Evolutionary conservation across 2,113 vertebrate genomes (phyloP).

Genomic region (Campylomormyrus numenius): DNA sequence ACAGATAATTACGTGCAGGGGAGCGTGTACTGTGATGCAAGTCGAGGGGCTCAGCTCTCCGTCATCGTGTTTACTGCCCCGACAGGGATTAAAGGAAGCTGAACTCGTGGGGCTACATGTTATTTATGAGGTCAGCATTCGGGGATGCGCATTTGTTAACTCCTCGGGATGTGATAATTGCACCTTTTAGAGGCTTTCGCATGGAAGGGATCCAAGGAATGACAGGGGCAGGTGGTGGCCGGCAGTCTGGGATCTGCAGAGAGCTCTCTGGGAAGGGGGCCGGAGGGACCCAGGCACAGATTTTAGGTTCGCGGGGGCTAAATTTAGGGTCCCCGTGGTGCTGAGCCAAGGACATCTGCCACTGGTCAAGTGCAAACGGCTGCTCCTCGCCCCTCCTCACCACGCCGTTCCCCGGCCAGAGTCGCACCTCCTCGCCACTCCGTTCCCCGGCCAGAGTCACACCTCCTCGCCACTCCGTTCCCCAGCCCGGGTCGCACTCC

Average conservation of each 20-base stretch:
- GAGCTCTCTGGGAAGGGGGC: neutral
- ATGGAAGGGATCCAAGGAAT: constrained; percentile 12
- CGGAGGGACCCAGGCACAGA: neutral
- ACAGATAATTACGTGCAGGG: constrained; percentile 34
- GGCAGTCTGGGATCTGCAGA: constrained; percentile 8
- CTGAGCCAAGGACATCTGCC: constrained; percentile 47
- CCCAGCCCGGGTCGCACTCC: neutral
- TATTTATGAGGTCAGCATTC: constrained; percentile 28
- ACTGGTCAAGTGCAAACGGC: constrained; percentile 13
- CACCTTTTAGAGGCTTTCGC: constrained; percentile 15
- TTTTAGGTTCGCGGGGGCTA: neutral
- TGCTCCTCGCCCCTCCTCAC: neutral
- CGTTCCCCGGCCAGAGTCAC: neutral
- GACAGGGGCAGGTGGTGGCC: constrained; percentile 14
- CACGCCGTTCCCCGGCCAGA: neutral
- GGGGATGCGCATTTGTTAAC: constrained; percentile 6
- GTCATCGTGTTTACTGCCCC: neutral
- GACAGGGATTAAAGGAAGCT: constrained; percentile 29
- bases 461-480: no score
- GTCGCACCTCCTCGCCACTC: neutral
- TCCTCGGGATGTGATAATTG: constrained; percentile 26
- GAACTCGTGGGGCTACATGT: neutral
- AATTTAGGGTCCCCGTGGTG: constrained; percentile 11
- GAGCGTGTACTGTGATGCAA: constrained; percentile 27
- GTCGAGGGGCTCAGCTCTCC: constrained; percentile 17